Evolutionary conservation across 1,140 invertebrate genomes (phyloP).

Genomic region (Mercenaria mercenaria): DNA sequence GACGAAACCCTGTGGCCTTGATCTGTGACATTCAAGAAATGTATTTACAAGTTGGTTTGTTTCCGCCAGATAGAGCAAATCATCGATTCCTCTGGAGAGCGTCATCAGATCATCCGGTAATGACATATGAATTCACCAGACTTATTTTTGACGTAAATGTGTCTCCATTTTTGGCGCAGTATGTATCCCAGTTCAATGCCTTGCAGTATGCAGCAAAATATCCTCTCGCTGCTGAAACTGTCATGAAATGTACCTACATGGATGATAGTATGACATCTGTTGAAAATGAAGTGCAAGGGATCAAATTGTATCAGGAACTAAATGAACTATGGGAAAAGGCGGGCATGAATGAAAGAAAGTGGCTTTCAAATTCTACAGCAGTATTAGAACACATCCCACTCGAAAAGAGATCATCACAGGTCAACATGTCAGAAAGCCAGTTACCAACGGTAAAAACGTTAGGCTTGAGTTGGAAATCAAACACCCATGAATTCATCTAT

Average conservation of each 20-base stretch:
- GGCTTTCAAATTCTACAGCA: conserved; percentile 11
- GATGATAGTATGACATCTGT: conserved; percentile 29
- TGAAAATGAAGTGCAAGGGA: not conserved
- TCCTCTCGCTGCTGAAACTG: conserved; percentile 14
- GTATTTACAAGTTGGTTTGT: conserved; percentile 56
- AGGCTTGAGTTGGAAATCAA: not conserved
- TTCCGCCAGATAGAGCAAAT: conserved; percentile 20
- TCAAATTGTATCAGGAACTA: not conserved
- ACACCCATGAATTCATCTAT: not conserved
- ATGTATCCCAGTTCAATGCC: conserved; percentile 15
- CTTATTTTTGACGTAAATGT: conserved; percentile 56
- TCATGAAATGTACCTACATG: conserved; percentile 19
- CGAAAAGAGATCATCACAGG: not conserved
- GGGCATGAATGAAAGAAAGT: conserved; percentile 3
- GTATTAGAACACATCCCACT: conserved; percentile 21
- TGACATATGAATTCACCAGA: conserved; percentile 44
- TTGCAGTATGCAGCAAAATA: not conserved
- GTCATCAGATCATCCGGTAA: not conserved
- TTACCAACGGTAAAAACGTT: conserved; percentile 30
- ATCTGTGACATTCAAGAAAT: conserved; percentile 65
- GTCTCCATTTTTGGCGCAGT: conserved; percentile 57
- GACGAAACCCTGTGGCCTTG: conserved; percentile 64
- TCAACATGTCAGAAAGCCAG: not conserved
- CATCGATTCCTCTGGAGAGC: conserved; percentile 61
- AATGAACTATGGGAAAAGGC: not conserved